These are phyloP conservation scores for Oenanthe melanoleuca DNA, from an alignment of 2,113 vertebrate species.

Conservation along the genomic window DNA sequence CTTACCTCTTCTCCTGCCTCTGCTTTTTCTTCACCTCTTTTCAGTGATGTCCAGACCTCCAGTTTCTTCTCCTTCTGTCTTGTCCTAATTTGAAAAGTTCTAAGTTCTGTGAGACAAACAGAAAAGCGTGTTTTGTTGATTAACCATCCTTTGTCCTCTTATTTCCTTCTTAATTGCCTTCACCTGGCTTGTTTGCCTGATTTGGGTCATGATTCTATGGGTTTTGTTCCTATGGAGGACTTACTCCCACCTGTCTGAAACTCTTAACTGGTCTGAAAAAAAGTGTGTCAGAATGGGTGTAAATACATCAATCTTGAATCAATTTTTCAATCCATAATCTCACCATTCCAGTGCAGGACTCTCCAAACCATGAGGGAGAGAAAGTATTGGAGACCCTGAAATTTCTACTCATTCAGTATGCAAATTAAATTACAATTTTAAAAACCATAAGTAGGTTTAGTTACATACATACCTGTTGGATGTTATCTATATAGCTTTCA, in stretches of 20 bases:
- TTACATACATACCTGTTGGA: neutral
- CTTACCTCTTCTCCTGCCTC: neutral
- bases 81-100: neutral
- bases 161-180: neutral
- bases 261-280: neutral
- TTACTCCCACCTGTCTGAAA: neutral
- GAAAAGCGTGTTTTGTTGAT: neutral
- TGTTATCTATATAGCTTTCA: neutral
- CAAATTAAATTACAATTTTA: neutral
- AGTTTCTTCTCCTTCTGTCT: neutral
- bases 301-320: neutral
- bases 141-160: neutral
- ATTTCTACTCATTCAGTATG: neutral
- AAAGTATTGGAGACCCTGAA: neutral
- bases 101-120: neutral
- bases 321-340: neutral
- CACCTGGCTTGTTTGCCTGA: neutral
- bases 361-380: neutral
- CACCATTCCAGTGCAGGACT: neutral
- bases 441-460: neutral
- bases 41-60: neutral
- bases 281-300: neutral
- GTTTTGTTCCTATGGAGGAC: neutral
- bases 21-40: neutral
- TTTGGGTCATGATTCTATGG: neutral